Percentiles rank a stretch among this genome's conserved stretches.
phyloP scores from a whole-genome alignment of 2,797 vertebrate genomes.

The Lacerta bilineata region DNA sequence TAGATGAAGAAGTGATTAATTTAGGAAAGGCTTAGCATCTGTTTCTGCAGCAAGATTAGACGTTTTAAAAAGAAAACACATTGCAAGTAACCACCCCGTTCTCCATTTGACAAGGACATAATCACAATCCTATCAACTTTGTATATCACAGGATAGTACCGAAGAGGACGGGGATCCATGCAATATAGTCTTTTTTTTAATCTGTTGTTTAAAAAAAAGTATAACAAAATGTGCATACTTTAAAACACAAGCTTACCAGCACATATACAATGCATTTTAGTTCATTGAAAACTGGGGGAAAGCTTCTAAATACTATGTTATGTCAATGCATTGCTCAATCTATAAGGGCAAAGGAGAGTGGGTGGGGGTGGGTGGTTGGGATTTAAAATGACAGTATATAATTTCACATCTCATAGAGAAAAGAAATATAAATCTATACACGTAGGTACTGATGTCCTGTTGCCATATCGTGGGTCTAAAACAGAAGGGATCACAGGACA shows the following conservation, averaged over 20 bases:
- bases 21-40: conserved; percentile 29
- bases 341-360: conserved; percentile 80
- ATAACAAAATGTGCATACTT: conserved; percentile 76
- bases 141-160: conserved; percentile 74
- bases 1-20: conserved; percentile 50
- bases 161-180: conserved; percentile 74
- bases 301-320: conserved; percentile 69
- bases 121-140: conserved; percentile 76
- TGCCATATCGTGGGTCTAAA: conserved; percentile 69
- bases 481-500: conserved; percentile 69
- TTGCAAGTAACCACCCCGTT: conserved; percentile 48
- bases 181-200: conserved; percentile 68
- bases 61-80: conserved; percentile 24
- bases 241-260: conserved; percentile 82
- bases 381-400: conserved; percentile 88
- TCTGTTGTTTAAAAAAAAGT: conserved; percentile 63
- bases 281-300: conserved; percentile 73
- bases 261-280: conserved; percentile 84
- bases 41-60: conserved; percentile 63
- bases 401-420: conserved; percentile 67
- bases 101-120: conserved; percentile 69
- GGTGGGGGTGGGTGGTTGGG: conserved; percentile 53
- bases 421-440: conserved; percentile 46
- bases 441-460: conserved; percentile 69
- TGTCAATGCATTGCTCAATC: conserved; percentile 83